Base-by-base conservation (phyloP, 2,113 vertebrate genomes). In the Poicephalus gulielmi region DNA sequence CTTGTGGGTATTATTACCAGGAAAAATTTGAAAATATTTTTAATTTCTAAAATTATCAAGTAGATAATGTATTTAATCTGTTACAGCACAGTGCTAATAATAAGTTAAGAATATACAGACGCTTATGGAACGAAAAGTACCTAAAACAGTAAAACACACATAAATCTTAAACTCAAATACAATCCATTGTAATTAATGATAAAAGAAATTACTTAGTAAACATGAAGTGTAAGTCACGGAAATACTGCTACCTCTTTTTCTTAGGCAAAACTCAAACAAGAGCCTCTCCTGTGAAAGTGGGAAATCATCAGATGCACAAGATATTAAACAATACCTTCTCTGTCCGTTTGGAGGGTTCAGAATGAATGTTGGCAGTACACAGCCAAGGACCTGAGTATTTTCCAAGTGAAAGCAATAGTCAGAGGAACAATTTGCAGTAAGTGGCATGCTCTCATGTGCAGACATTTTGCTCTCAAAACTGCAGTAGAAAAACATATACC, bases 331-430 rank as follows among this genome's bases (percentile, higher is more conserved):
- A 69, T 95, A 76, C 62, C 41, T 84, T 55, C 91, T 90, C 84
- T 92, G 93, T 95, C 78, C 69, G 28, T 91, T 62, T 49, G 84
- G 84, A 86, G 44, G 30, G 55, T 57, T 76, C 89, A 73, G 81
- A 84, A 87, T 68, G 66, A 87, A 94, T 52, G 52, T 10, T 94
- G 89, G 84, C 93, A 89, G 62, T 68, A 79, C 27, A 57, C 46
- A 64, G 50, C 23, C 50, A 84, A 88, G 80, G 57, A 79, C 60
- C 68, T 89, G 81, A 91, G 27, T 9, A 64, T 64, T 92, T 95
- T 94, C 91, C 87, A 95, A 90, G 70, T 35, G 83, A 95, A 95
- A 94, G 77, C 1, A 16, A 95, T 76, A 95, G 86, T 67, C 83
- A 93, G 77, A 92, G 78, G 49, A 94, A 37, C 23, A 67, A 62